Evolutionary conservation across 2,113 vertebrate species (phyloP), one percentile per base, ranked within the genome.

Genomic region (Tiliqua scincoides): DNA sequence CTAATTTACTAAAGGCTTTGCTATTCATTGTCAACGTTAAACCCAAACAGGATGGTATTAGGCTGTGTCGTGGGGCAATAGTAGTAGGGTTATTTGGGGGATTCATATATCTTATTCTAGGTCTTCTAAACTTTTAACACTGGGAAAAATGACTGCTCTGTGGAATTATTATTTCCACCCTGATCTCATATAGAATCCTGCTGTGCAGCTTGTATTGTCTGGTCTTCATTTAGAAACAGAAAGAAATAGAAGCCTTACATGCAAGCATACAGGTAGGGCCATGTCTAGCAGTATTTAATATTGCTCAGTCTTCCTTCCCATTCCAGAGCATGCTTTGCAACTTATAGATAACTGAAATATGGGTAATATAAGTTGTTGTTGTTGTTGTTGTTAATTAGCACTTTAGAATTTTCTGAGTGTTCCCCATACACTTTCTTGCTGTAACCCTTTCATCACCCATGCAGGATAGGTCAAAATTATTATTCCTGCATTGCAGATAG

Each of bases 1-100:
- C 62, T 85, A 54, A 71, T 82, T 70, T 74, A 71, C 72, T 82
- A 71, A 82, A 54, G 57, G 77, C 40, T 77, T 80, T 83, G 54
- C 48, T 59, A 57, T 72, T 73, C 63, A 17, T 40, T 78, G 78
- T 87, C 77, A 81, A 17, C 10, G 67, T 72, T 78, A 83, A 77
- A 83, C 63, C 23, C 73, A 76, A 70, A 62, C 57, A 54, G 43
- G 32, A 74, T 21, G 75, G 43, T 85, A 72, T 90, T 81, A 87
- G 43, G n/a, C 12, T 81, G 71, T 40, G 11, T 75, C 63, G 52
- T 76, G 57, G 14, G 65, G n/a, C 35, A 82, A n/a, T n/a, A n/a
- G 85, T 89, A 8, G 48, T 37, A 61, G 73, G 37, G 32, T 80
- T 43, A 25, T 85, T 83, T 83, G 11, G 40, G 52, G 70, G 78